Evolutionary conservation across 1,140 invertebrate species (phyloP).

Genomic region (Alviniconcha marisindica): DNA sequence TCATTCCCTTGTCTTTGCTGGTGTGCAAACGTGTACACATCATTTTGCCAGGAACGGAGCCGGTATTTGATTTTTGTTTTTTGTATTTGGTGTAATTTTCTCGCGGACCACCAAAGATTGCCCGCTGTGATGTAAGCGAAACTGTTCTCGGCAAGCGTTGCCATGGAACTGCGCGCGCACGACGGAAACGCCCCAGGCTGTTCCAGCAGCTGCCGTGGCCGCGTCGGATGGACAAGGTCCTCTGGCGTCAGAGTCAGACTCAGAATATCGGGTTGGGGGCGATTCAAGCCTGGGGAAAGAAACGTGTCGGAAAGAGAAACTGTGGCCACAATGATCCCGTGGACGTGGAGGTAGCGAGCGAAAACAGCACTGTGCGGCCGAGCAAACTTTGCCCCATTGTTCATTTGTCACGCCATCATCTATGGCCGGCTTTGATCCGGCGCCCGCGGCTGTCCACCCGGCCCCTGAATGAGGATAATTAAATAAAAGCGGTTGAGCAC

Average conservation of each 20-base stretch:
- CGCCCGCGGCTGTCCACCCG: not conserved
- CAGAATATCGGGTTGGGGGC: too few species aligned
- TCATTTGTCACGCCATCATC: conserved; percentile 29
- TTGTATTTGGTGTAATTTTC: too few species aligned
- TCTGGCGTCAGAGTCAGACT: too few species aligned
- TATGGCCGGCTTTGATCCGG: conserved; percentile 31
- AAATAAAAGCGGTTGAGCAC: conserved; percentile 32
- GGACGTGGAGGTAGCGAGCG: too few species aligned
- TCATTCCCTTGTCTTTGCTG: too few species aligned
- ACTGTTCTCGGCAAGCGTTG: not conserved
- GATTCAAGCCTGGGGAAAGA: too few species aligned
- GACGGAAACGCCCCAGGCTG: conserved; percentile 13
- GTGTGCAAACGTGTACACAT: too few species aligned
- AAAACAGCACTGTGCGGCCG: not conserved
- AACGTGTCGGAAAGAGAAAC: too few species aligned
- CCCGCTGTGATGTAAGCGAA: conserved; percentile 14
- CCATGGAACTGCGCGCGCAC: not conserved
- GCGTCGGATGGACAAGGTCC: too few species aligned
- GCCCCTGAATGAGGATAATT: conserved; percentile 33
- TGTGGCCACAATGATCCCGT: too few species aligned
- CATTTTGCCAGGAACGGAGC: too few species aligned
- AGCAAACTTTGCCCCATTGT: conserved; percentile 19
- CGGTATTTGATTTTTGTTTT: too few species aligned
- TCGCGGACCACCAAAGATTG: not conserved
- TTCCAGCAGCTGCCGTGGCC: conserved; percentile 7